A percentile compares a stretch with the other conserved stretches of the same genome.
Conservation (phyloP, 2,797 vertebrate species). For the Aulostomus chinensis region DNA sequence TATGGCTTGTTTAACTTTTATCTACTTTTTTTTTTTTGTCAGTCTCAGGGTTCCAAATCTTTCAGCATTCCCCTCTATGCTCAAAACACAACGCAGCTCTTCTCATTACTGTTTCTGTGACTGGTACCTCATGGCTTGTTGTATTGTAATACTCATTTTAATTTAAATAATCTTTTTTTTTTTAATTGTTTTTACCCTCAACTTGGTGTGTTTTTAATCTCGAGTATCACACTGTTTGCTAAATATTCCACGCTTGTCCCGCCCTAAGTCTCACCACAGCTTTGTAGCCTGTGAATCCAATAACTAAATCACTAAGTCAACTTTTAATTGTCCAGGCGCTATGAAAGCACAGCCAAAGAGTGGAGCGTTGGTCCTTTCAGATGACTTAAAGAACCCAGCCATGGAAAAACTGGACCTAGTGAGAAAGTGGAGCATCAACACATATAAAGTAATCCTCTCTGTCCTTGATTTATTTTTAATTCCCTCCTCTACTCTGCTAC, state of each 20-base stretch:
- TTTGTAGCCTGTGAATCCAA: background rate
- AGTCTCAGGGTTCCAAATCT: constrained; percentile 18
- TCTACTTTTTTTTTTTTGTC: constrained; percentile 14
- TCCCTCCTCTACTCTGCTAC: constrained; percentile 2
- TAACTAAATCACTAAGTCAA: constrained; percentile 38
- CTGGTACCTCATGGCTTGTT: constrained; percentile 13
- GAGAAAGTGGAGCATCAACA: constrained; percentile 98
- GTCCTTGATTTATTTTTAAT: constrained; percentile 24
- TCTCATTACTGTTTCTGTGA: constrained; percentile 11
- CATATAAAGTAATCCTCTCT: constrained; percentile 90
- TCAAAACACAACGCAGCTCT: constrained; percentile 20
- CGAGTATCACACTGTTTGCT: background rate
- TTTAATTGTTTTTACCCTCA: background rate
- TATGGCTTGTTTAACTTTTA: background rate
- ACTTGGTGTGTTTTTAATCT: background rate
- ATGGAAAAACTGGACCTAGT: constrained; percentile 98
- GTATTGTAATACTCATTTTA: constrained; percentile 3
- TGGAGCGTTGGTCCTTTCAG: constrained; percentile 90
- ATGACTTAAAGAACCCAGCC: constrained; percentile 94
- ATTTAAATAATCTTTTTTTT: background rate
- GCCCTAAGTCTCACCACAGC: background rate
- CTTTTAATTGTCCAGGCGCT: constrained; percentile 53
- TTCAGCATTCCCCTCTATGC: constrained; percentile 14
- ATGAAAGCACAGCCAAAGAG: constrained; percentile 66
- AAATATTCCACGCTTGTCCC: background rate